phyloP scores from a whole-genome alignment of 2,797 vertebrate species.

The Melanotaenia maccullochi region DNA sequence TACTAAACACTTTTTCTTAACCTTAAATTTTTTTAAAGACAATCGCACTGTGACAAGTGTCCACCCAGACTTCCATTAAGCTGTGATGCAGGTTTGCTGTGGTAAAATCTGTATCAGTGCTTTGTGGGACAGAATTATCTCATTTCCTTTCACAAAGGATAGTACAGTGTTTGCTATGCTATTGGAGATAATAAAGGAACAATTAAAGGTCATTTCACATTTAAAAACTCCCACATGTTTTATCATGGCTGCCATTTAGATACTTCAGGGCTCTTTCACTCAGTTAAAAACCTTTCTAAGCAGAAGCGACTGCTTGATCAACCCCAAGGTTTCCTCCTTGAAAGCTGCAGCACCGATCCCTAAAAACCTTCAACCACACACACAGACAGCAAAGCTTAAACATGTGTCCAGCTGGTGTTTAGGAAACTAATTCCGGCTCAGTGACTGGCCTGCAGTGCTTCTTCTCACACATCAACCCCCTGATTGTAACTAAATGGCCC shows the following conservation, averaged over 20 bases:
- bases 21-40: not conserved
- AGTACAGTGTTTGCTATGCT: not conserved
- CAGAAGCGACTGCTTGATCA: not conserved
- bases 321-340: not conserved
- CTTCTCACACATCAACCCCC: constrained; percentile 13
- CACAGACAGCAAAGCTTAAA: not conserved
- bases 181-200: not conserved
- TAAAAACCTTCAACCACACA: not conserved
- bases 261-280: too few species aligned
- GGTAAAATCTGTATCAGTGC: not conserved
- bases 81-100: not conserved
- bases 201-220: not conserved
- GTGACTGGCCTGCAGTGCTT: not conserved
- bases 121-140: not conserved
- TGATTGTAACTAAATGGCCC: constrained; percentile 9
- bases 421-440: constrained; percentile 1
- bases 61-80: not conserved
- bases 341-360: not conserved
- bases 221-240: not conserved
- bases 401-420: not conserved
- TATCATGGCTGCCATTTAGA: too few species aligned
- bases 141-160: not conserved
- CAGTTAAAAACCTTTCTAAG: not conserved
- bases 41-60: not conserved
- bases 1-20: not conserved